A percentile compares a stretch with the other conserved stretches of the same genome.
Evolutionary conservation across 2,888 invertebrate genomes (phyloP).

Genomic region (Acheta domesticus): DNA sequence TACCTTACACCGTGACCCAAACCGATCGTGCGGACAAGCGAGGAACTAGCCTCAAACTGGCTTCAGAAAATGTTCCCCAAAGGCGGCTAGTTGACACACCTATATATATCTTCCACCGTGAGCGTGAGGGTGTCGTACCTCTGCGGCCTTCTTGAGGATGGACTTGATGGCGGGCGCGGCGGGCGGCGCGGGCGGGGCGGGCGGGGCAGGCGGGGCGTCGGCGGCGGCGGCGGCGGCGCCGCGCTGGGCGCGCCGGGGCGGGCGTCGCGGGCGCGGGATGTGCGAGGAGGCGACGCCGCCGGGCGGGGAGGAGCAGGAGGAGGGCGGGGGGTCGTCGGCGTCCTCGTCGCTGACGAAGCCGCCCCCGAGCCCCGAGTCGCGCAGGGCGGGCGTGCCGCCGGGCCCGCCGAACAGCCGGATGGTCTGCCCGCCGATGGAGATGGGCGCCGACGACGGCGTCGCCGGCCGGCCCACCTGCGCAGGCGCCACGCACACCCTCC

Average conservation of each 20-base stretch:
- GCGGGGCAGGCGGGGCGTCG: constrained; percentile 40
- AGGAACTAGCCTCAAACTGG: no score
- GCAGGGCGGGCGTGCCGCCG: constrained; percentile 18
- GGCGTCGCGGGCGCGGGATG: constrained; percentile 20
- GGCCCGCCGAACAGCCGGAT: constrained; percentile 54
- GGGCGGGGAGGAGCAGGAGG: no score
- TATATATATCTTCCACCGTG: no score
- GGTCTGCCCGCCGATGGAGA: constrained; percentile 65
- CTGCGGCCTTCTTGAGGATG: constrained; percentile 54
- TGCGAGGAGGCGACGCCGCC: not conserved
- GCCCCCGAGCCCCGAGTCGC: constrained; percentile 42
- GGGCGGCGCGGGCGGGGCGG: constrained; percentile 41
- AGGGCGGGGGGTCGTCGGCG: no score
- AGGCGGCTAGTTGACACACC: no score
- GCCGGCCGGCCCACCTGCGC: not conserved
- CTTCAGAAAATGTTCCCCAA: no score
- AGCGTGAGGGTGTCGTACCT: constrained; percentile 35
- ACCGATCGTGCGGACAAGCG: no score
- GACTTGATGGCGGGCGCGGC: constrained; percentile 48
- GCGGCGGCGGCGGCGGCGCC: constrained; percentile 35
- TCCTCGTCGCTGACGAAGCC: constrained; percentile 23
- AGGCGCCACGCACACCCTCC: not conserved
- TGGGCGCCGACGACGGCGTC: constrained; percentile 38
- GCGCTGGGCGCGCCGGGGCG: constrained; percentile 20
- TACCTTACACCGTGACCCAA: no score